Base-by-base conservation (phyloP, 2,888 invertebrate genomes). In the Euclidia mi region DNA sequence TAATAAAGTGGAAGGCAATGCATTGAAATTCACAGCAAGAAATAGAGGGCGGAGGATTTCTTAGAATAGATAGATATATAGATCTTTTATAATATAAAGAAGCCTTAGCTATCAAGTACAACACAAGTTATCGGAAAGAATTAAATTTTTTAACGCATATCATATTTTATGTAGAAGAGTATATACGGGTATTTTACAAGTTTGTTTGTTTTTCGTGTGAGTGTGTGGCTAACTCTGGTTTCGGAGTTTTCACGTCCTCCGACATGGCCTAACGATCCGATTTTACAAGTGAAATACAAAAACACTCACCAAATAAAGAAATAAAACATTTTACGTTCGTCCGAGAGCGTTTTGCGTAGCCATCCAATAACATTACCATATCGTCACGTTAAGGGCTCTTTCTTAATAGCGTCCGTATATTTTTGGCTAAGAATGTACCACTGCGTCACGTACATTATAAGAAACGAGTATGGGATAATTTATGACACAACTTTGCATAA, bases 271-370 rank as follows among this genome's bases (percentile, higher is more conserved):
- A n/a, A n/a, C n/a, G n/a, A n/a, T n/a, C n/a, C n/a, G n/a, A 12
- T 34, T 15, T 34, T 34, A 34, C 34, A 34, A 4, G 14, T 29
- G n/a, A 29, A 10, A 29, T 34, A 34, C 14, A 2, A 34, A 34
- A 34, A n/a, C 29, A 34, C 34, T 34, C 9, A 32, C 32, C 11
- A n/a, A 6, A 34, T 34, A 34, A 14, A 32, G 34, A 34, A 18
- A 44, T 52, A 53, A 62, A 66, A n/a, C 38, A 49, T 64, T 67
- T 67, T 67, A 70, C 48, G 50, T 38, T 11, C 20, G 18, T 56
- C 31, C 43, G 25, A 38, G n/a, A 10, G 10, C 37, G 20, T 38
- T 45, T 7, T n/a, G n/a, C n/a, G 3, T 7, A n/a, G 6, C 18
- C 2, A 29, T 43, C 31, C 29, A 53, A 53, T 53, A 53, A 46